Percentiles rank a stretch among this genome's conserved stretches.
phyloP scores from a whole-genome alignment of 2,113 vertebrate species.

The Elaphurus davidianus region DNA sequence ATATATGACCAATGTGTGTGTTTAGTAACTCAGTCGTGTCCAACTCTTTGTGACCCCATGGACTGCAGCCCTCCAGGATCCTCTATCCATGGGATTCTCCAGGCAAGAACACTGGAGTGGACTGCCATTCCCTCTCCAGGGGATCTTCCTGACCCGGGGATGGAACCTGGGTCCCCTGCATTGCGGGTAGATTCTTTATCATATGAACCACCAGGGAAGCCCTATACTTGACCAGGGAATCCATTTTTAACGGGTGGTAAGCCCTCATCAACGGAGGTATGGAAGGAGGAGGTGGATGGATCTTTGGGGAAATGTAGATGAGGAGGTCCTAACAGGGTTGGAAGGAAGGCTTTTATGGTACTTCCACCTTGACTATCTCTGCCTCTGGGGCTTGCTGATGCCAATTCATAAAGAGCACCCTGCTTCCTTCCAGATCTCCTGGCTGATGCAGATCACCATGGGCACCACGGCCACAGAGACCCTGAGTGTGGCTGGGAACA shows the following conservation, averaged over 20 bases:
- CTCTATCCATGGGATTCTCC: background rate
- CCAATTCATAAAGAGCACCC: background rate
- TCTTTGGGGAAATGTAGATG: background rate
- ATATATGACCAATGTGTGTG: background rate
- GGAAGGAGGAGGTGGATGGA: background rate
- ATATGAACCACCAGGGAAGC: background rate
- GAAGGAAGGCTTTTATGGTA: background rate
- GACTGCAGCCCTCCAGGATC: background rate
- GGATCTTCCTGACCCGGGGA: background rate
- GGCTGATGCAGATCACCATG: slow-evolving; percentile 94
- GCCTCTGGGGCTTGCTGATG: background rate
- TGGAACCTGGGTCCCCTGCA: background rate
- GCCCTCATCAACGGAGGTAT: too few relatives aligned
- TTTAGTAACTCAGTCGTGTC: background rate
- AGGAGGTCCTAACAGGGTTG: background rate
- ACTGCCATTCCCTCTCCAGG: background rate
- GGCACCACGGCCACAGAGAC: slow-evolving; percentile 93
- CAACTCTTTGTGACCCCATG: background rate
- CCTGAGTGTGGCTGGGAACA: slow-evolving; percentile 95
- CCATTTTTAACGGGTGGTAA: background rate
- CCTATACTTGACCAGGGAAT: background rate
- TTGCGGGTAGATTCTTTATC: background rate
- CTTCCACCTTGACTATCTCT: background rate
- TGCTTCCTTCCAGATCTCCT: slow-evolving; percentile 87
- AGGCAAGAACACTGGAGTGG: background rate